phyloP scores from a whole-genome alignment of 2,888 invertebrate species.

The Latrodectus hesperus region DNA sequence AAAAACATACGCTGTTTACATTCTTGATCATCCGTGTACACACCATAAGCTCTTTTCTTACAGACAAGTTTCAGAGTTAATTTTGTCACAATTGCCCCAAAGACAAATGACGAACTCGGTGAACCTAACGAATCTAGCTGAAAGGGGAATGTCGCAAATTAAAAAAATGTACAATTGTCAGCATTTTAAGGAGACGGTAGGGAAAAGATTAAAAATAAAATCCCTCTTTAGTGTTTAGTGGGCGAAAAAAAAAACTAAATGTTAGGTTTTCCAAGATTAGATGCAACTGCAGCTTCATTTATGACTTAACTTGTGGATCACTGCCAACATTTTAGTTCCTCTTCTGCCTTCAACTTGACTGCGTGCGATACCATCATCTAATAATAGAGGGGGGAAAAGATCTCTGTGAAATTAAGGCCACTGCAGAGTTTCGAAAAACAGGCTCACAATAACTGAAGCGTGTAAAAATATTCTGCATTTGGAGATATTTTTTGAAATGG shows the following conservation, averaged over 20 bases:
- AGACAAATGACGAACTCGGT: not conserved
- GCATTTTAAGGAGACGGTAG: not conserved
- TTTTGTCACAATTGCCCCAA: not conserved
- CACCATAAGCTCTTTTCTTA: no score
- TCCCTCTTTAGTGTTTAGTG: not conserved
- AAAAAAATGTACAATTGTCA: not conserved
- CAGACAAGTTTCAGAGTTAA: no score
- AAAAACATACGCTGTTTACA: no score
- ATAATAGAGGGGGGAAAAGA: not conserved
- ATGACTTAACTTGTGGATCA: slow-evolving; percentile 1
- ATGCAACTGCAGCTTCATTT: not conserved
- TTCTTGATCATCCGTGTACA: no score
- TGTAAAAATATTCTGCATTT: not conserved
- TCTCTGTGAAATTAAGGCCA: not conserved
- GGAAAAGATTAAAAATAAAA: not conserved
- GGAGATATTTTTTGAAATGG: not conserved
- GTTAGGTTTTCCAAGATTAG: not conserved
- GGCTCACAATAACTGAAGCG: not conserved
- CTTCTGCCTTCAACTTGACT: slow-evolving; percentile 30
- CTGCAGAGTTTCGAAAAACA: not conserved
- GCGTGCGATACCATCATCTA: not conserved
- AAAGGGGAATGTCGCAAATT: not conserved
- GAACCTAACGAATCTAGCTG: not conserved
- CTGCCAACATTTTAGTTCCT: slow-evolving; percentile 8
- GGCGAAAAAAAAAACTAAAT: not conserved